Conservation (phyloP, 2,797 vertebrate species). For the Dallia pectoralis region DNA sequence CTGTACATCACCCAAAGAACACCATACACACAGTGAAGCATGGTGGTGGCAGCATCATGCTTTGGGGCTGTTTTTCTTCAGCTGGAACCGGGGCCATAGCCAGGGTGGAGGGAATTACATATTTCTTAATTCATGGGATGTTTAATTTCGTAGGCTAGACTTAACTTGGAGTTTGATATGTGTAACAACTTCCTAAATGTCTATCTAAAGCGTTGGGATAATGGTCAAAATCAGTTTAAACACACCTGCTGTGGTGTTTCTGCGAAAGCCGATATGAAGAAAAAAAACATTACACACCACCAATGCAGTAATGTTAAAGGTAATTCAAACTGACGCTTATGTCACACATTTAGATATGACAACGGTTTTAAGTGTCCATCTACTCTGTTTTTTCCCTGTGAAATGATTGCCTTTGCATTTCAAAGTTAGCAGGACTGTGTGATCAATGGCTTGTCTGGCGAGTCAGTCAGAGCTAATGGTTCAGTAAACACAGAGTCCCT, state of each 20-base stretch:
- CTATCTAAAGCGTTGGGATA: background rate
- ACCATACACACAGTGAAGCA: no score
- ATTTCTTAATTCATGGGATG: no score
- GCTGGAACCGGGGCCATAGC: no score
- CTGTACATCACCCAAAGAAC: no score
- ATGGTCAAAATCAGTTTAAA: background rate
- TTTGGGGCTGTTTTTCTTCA: no score
- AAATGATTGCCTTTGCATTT: slow-evolving; percentile 71
- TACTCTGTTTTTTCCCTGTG: slow-evolving; percentile 42
- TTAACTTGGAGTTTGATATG: no score
- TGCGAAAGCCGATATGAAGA: background rate
- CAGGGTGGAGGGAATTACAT: no score
- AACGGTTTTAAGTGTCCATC: slow-evolving; percentile 11
- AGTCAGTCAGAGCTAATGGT: slow-evolving; percentile 74
- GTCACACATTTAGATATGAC: slow-evolving; percentile 35
- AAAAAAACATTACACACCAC: background rate
- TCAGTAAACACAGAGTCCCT: slow-evolving; percentile 71
- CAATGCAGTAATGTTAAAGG: slow-evolving; percentile 44
- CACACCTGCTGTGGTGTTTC: background rate
- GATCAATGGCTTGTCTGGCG: slow-evolving; percentile 73
- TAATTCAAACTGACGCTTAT: slow-evolving; percentile 41
- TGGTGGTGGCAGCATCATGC: no score
- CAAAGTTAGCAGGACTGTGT: slow-evolving; percentile 47
- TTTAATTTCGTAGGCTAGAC: no score
- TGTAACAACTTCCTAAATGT: background rate